These are phyloP conservation scores for Tuta absoluta DNA, from an alignment of 2,888 invertebrate genomes.

Conservation along the genomic window DNA sequence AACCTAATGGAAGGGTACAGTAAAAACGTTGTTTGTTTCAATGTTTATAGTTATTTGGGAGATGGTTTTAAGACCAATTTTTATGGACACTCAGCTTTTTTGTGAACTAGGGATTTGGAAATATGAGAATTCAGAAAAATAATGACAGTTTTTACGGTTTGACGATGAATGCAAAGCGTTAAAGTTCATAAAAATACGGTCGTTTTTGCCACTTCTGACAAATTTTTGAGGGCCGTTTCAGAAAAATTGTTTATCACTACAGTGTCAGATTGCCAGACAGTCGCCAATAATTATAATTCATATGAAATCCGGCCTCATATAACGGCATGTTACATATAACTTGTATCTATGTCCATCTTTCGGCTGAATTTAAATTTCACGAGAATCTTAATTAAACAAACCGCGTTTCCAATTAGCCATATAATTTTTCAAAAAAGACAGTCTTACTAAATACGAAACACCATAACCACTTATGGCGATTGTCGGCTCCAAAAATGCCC, in stretches of 20 bases:
- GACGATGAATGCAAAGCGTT: no score
- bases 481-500: conserved; percentile 29
- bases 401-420: background rate
- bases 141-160: background rate
- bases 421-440: conserved; percentile 4
- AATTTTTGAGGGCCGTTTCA: no score
- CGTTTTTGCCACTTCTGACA: no score
- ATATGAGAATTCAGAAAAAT: background rate
- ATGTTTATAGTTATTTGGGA: conserved; percentile 46
- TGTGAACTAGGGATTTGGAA: background rate
- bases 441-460: background rate
- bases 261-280: no score
- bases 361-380: background rate
- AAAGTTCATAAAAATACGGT: no score
- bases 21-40: conserved; percentile 37
- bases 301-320: no score
- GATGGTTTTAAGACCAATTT: conserved; percentile 13
- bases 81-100: conserved; percentile 9
- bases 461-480: background rate
- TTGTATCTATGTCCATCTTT: no score
- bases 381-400: background rate
- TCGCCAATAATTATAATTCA: no score
- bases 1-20: conserved; percentile 50
- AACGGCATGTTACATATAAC: background rate
- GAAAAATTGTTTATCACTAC: no score